Percentiles rank a stretch among this genome's conserved stretches.
Evolutionary conservation across 2,113 vertebrate species (phyloP).

Genomic region (Dasypus novemcinctus): DNA sequence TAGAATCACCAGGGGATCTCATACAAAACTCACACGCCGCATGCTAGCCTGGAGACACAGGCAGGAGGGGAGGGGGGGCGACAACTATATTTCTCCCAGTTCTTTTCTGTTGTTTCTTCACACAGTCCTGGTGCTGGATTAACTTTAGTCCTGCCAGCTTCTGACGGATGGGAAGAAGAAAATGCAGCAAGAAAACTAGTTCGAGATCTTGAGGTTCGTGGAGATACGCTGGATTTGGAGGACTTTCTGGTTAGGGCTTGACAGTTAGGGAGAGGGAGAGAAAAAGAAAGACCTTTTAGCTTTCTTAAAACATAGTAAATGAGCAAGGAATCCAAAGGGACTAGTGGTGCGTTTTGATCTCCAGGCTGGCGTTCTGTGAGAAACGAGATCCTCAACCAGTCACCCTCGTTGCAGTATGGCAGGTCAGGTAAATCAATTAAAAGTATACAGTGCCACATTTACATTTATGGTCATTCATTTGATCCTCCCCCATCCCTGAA

Average conservation of each 20-base stretch:
- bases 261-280: not conserved
- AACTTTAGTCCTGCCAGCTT: conserved; percentile 20
- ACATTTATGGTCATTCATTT: not conserved
- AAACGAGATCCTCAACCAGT: not conserved
- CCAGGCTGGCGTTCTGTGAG: not conserved
- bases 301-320: not conserved
- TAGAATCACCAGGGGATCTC: not conserved
- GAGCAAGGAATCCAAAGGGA: not conserved
- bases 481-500: not conserved
- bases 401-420: not conserved
- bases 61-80: not conserved
- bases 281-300: conserved; percentile 8
- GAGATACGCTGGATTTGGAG: not conserved
- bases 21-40: not conserved
- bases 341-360: not conserved
- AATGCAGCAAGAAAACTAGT: not conserved
- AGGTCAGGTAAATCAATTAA: not conserved
- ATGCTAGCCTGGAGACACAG: not conserved
- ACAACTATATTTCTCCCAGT: not conserved
- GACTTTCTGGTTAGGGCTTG: conserved; percentile 2
- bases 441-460: not conserved
- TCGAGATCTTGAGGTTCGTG: not conserved
- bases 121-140: not conserved
- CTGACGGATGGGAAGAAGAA: conserved; percentile 41
- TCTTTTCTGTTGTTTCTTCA: not conserved